Conservation (phyloP, 2,113 vertebrate species). For the Cnemophilus loriae region DNA sequence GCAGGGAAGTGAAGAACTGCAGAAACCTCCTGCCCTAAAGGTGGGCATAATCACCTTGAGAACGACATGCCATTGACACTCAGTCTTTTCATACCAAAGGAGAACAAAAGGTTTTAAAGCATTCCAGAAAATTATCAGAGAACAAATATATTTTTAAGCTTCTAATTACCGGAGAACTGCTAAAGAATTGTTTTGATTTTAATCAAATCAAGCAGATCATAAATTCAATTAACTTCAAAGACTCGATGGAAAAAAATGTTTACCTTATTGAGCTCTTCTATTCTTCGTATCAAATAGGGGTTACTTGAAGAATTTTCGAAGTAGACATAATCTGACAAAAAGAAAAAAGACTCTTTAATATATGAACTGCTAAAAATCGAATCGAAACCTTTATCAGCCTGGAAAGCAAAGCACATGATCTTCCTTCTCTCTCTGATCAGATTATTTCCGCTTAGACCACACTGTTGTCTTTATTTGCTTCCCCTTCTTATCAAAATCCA, state of each 20-base stretch:
- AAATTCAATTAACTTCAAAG: constrained; percentile 24
- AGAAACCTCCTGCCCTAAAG: background rate
- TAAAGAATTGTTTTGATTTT: constrained; percentile 27
- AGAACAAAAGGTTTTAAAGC: background rate
- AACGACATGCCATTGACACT: background rate
- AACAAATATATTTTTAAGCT: background rate
- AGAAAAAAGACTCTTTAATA: background rate
- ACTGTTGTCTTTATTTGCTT: background rate
- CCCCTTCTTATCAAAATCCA: background rate
- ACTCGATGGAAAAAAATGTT: background rate
- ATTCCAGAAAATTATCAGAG: background rate
- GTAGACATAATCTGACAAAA: constrained; percentile 93
- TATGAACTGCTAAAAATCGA: background rate
- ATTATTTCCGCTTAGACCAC: background rate
- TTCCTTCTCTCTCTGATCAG: background rate
- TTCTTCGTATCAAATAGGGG: constrained; percentile 96
- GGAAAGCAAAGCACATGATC: background rate
- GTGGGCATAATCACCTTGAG: background rate
- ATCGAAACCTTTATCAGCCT: background rate
- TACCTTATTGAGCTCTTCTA: constrained; percentile 98
- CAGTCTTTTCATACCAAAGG: background rate
- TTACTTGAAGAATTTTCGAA: constrained; percentile 99
- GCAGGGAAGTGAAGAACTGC: background rate
- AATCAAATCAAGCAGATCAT: constrained; percentile 13
- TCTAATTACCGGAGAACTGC: background rate